phyloP scores from a whole-genome alignment of 2,888 invertebrate species.

The Andrena haemorrhoa region DNA sequence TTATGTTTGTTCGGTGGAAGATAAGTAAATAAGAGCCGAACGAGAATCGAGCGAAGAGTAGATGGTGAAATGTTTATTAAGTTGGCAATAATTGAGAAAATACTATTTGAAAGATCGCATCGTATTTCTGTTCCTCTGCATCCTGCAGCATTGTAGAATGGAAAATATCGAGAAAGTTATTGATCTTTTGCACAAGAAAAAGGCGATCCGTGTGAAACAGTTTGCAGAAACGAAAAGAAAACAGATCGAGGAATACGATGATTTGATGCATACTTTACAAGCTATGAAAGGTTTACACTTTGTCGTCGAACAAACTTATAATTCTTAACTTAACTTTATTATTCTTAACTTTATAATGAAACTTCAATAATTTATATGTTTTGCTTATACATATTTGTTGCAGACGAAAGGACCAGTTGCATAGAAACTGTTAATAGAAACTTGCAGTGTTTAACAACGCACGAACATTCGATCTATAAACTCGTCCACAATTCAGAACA shows the following conservation, averaged over 20 bases:
- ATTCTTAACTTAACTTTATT: no score
- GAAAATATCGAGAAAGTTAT: conserved; percentile 37
- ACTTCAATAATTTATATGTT: background rate
- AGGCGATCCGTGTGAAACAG: conserved; percentile 10
- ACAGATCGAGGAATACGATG: conserved; percentile 37
- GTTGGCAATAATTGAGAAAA: background rate
- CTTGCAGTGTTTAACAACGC: conserved; percentile 67
- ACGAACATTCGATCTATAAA: conserved; percentile 74
- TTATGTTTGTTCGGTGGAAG: no score
- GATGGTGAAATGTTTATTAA: no score
- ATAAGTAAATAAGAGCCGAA: no score
- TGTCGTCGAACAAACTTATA: background rate
- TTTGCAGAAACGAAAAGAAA: conserved; percentile 20
- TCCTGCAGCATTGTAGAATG: conserved; percentile 30
- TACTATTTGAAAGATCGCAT: background rate
- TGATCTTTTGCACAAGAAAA: conserved; percentile 23
- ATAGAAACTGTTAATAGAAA: conserved; percentile 70
- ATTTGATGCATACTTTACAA: conserved; percentile 23
- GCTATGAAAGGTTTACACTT: conserved; percentile 38
- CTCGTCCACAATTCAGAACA: conserved; percentile 67
- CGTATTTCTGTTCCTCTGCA: background rate
- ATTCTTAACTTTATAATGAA: no score
- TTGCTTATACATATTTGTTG: conserved; percentile 10
- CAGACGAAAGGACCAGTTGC: conserved; percentile 40
- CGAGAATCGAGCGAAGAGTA: no score